These are phyloP conservation scores for Salminus brasiliensis DNA, from an alignment of 2,113 vertebrate species.

Conservation along the genomic window DNA sequence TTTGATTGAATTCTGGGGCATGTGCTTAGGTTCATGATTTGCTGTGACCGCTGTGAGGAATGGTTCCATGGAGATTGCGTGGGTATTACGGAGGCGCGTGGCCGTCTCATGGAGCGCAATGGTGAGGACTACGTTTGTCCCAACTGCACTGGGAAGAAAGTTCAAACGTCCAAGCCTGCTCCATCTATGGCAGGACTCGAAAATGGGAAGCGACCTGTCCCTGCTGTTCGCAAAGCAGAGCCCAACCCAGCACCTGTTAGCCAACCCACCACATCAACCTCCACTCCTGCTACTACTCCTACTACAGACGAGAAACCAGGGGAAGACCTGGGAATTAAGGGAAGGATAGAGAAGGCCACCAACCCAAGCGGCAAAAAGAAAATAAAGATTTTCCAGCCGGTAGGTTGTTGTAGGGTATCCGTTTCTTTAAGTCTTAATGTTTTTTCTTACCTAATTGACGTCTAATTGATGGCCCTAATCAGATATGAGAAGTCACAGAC, in stretches of 20 bases:
- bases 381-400: conserved; percentile 99
- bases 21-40: conserved; percentile 95
- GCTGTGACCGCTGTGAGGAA: conserved; percentile 97
- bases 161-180: conserved; percentile 70
- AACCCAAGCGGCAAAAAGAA: conserved; percentile 98
- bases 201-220: conserved; percentile 60
- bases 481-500: too few relatives aligned
- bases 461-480: neutral
- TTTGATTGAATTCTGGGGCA: conserved; percentile 20
- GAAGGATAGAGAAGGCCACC: conserved; percentile 95
- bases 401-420: conserved; percentile 70
- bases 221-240: conserved; percentile 54
- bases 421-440: neutral
- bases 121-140: conserved; percentile 98
- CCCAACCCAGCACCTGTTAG: neutral
- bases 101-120: conserved; percentile 91
- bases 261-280: neutral
- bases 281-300: conserved; percentile 49
- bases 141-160: conserved; percentile 90
- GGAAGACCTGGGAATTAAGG: conserved; percentile 94
- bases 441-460: neutral
- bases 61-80: conserved; percentile 99
- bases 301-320: conserved; percentile 75
- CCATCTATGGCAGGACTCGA: conserved; percentile 69
- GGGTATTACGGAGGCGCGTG: conserved; percentile 95